These are phyloP conservation scores for Drosophila rellima DNA, from an alignment of 2,888 invertebrate genomes.

Conservation along the genomic window DNA sequence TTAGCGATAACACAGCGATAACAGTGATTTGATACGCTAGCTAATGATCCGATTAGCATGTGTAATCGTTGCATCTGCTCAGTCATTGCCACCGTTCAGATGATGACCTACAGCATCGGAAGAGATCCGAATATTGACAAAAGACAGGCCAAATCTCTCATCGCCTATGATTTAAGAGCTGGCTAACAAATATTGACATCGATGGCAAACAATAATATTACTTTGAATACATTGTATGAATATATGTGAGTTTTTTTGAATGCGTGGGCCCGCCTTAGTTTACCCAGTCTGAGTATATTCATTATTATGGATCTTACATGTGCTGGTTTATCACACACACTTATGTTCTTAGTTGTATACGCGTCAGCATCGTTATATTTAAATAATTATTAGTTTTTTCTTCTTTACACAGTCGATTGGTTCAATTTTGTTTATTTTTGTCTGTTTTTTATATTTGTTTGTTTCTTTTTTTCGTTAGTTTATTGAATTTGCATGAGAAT, in stretches of 20 bases:
- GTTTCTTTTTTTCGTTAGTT: constrained; percentile 38
- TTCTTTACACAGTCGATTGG: constrained; percentile 54
- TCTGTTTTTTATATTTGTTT: constrained; percentile 32
- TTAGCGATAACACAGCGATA: neutral
- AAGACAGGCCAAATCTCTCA: constrained; percentile 19
- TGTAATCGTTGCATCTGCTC: constrained; percentile 24
- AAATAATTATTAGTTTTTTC: constrained; percentile 33
- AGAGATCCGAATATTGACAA: constrained; percentile 30
- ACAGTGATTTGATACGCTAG: constrained; percentile 9
- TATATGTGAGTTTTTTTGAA: constrained; percentile 4
- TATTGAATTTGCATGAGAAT: constrained; percentile 78
- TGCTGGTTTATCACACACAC: constrained; percentile 9
- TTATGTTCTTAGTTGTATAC: neutral
- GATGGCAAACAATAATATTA: constrained; percentile 56
- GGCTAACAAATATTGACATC: constrained; percentile 66
- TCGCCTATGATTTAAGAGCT: constrained; percentile 61
- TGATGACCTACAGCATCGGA: constrained; percentile 52
- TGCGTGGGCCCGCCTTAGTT: constrained; percentile 46
- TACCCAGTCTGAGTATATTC: constrained; percentile 12
- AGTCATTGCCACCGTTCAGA: constrained; percentile 12
- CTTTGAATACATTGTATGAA: constrained; percentile 44
- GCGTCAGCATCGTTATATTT: constrained; percentile 34
- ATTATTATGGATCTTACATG: constrained; percentile 24
- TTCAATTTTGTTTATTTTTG: constrained; percentile 53
- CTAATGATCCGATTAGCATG: constrained; percentile 43